These are phyloP conservation scores for Troilus luridus DNA, from an alignment of 2,888 invertebrate genomes.

Conservation along the genomic window DNA sequence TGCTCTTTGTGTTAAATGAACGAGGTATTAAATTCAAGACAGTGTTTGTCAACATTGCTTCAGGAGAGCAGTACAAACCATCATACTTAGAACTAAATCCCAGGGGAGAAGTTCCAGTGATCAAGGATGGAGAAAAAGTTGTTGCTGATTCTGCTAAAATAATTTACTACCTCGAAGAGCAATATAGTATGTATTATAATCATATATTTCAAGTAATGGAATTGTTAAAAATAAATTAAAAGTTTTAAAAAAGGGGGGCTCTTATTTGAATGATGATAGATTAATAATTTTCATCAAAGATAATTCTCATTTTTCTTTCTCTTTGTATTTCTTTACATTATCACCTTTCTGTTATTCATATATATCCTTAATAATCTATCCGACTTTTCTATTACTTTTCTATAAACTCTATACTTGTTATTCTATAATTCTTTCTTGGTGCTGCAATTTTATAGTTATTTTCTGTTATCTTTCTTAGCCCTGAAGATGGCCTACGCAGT, in stretches of 20 bases:
- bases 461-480: too few species aligned
- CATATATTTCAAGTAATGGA: neutral
- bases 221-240: neutral
- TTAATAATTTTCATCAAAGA: too few species aligned
- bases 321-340: too few species aligned
- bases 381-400: too few species aligned
- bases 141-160: slow-evolving; percentile 82
- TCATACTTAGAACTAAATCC: slow-evolving; percentile 84
- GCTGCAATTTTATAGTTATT: too few species aligned
- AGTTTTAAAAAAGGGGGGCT: neutral
- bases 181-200: slow-evolving; percentile 24
- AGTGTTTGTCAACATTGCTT: slow-evolving; percentile 77
- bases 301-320: too few species aligned
- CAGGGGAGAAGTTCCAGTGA: slow-evolving; percentile 83
- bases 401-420: too few species aligned
- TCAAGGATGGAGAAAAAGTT: slow-evolving; percentile 79
- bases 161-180: slow-evolving; percentile 80
- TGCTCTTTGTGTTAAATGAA: slow-evolving; percentile 81
- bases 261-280: neutral
- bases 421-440: too few species aligned
- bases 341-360: too few species aligned
- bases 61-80: slow-evolving; percentile 80
- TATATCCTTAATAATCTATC: too few species aligned
- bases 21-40: slow-evolving; percentile 80
- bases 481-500: too few species aligned